Base-by-base conservation (phyloP, 2,888 invertebrate species). In the Notodromas monacha region DNA sequence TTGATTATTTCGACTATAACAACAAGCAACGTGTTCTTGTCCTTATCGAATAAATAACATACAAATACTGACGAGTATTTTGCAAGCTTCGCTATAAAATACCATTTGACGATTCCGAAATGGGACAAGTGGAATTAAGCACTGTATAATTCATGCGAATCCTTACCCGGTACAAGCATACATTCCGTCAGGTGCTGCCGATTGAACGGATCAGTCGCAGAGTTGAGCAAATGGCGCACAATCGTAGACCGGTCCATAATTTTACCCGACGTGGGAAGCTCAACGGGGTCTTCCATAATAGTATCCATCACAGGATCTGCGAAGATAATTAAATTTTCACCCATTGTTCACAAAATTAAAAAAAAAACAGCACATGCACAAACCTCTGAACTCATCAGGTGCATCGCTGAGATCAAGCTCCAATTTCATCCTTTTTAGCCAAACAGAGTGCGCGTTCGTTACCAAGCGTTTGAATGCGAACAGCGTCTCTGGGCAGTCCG, bases 201-300 rank as follows among this genome's bases (percentile, higher is more conserved):
- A 51, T 84, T 92, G 56, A 96, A 96, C 1, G 96, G 96, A 56
- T 96, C 92, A 1, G 86, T 89, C 42, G 68, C 72, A 42, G 84
- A 84, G 52, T 89, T 89, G 40, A 89, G 59, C 43, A 89, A 57
- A 54, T 89, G 89, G 36, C 86, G 61, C 45, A 77, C 61, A 36
- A 89, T 89, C 39, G 84, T 74, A 16, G 79, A 63, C 35, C 84
- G 61, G 51, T 89, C 86, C 81, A 89, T 86, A 14, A 84, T 62
- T 43, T 64, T 65, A 35, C 81, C 79, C 36, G 79, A 76, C 28
- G 44, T 41, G 2, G 86, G 86, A 42, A 89, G 55, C 36, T 68
- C 54, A 6, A 89, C 89, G 6, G 89, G 89, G 51, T 89, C 86
- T 4, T 68, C 68, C 86, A 89, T 89, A 30, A 89, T 54, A 1